These are phyloP conservation scores for Eristalis arbustorum DNA, from an alignment of 2,888 invertebrate genomes.

Conservation along the genomic window DNA sequence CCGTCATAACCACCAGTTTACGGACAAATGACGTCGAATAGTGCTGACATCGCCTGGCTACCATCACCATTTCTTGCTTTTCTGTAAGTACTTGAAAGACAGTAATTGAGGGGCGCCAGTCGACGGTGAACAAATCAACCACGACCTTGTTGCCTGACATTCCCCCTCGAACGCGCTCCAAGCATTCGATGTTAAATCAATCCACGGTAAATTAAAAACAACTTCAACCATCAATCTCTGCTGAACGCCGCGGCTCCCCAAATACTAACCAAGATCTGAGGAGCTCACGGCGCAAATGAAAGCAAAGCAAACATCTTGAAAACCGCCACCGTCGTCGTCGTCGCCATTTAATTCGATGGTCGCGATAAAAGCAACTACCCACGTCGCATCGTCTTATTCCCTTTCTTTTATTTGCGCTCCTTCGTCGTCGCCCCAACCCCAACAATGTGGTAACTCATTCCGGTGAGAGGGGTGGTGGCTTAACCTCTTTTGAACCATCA, in stretches of 20 bases:
- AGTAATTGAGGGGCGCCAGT: no score
- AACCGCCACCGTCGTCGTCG: not conserved
- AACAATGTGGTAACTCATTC: not conserved
- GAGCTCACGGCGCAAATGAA: not conserved
- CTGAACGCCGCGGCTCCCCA: not conserved
- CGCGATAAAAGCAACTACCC: not conserved
- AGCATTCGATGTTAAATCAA: no score
- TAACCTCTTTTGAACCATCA: constrained; percentile 29
- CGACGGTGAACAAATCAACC: no score
- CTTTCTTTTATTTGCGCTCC: not conserved
- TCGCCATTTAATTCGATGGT: not conserved
- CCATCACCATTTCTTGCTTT: no score
- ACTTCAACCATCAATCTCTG: not conserved
- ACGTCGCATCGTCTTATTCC: not conserved
- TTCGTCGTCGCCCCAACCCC: not conserved
- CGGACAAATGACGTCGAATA: no score
- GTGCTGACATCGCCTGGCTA: no score
- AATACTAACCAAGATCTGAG: not conserved
- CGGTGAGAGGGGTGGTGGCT: constrained; percentile 5
- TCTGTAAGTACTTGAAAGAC: no score
- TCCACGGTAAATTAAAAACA: no score
- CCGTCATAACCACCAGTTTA: not conserved
- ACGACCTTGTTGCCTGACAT: no score
- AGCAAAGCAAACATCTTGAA: not conserved
- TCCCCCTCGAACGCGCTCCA: no score